A percentile compares a stretch with the other conserved stretches of the same genome.
phyloP scores from a whole-genome alignment of 2,888 invertebrate species.

The Caenorhabditis sp. region DNA sequence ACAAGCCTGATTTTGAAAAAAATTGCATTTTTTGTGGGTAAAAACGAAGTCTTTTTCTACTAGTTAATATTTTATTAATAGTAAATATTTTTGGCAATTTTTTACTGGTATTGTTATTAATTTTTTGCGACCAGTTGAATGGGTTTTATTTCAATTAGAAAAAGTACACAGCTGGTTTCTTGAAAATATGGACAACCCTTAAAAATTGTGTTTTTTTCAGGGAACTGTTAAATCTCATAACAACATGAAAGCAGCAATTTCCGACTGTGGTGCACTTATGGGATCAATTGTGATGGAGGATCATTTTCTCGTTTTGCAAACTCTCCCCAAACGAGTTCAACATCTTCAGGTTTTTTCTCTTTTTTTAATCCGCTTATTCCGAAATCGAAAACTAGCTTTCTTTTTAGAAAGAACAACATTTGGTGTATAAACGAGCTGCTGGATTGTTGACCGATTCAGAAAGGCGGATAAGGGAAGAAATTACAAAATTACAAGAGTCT shows the following conservation, averaged over 20 bases:
- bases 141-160: too few species aligned
- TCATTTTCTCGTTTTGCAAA: constrained; percentile 69
- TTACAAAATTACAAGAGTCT: constrained; percentile 46
- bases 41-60: too few species aligned
- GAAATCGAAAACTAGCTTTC: neutral
- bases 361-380: constrained; percentile 7
- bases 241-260: constrained; percentile 63
- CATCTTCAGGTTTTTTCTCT: constrained; percentile 44
- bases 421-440: constrained; percentile 66
- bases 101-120: too few species aligned
- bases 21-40: neutral
- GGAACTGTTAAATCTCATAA: constrained; percentile 49
- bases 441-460: constrained; percentile 54
- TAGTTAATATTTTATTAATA: too few species aligned
- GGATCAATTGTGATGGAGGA: constrained; percentile 67
- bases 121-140: too few species aligned
- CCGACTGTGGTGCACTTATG: constrained; percentile 66
- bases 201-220: constrained; percentile 28
- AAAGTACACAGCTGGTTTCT: too few species aligned
- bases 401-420: constrained; percentile 60
- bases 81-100: too few species aligned
- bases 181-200: too few species aligned
- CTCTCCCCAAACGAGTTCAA: constrained; percentile 60
- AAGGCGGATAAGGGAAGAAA: constrained; percentile 49
- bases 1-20: too few species aligned